Evolutionary conservation across 2,888 invertebrate species (phyloP).

Genomic region (Troides oblongomaculatus): DNA sequence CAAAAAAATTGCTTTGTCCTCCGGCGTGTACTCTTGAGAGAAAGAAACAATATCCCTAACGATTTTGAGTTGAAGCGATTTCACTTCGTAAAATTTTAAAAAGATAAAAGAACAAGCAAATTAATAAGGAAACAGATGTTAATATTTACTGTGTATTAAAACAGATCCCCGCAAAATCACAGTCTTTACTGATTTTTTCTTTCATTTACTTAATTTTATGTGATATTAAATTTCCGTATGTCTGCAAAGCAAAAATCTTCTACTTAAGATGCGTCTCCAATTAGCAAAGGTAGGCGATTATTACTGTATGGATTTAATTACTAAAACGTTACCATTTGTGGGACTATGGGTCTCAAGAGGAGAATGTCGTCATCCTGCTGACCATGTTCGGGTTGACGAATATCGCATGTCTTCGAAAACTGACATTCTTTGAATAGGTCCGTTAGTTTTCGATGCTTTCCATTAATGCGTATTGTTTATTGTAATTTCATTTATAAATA

Average conservation of each 20-base stretch:
- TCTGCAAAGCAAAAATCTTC: not conserved
- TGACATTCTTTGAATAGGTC: too few species aligned
- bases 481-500: not conserved
- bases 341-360: too few species aligned
- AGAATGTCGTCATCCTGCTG: too few species aligned
- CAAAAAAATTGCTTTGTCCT: slow-evolving; percentile 65
- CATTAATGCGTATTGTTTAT: too few species aligned
- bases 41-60: slow-evolving; percentile 67
- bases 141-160: slow-evolving; percentile 31
- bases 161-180: not conserved
- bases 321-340: too few species aligned
- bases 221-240: not conserved
- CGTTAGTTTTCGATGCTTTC: too few species aligned
- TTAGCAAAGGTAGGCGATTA: too few species aligned
- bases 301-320: not conserved
- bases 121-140: slow-evolving; percentile 51
- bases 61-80: slow-evolving; percentile 69
- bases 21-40: slow-evolving; percentile 50
- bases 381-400: too few species aligned
- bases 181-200: not conserved
- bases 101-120: slow-evolving; percentile 53
- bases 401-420: too few species aligned
- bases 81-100: slow-evolving; percentile 52
- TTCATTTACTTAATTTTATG: not conserved
- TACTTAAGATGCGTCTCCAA: too few species aligned